These are phyloP conservation scores for Lepidurus couesii DNA, from an alignment of 1,140 invertebrate genomes.

Conservation along the genomic window DNA sequence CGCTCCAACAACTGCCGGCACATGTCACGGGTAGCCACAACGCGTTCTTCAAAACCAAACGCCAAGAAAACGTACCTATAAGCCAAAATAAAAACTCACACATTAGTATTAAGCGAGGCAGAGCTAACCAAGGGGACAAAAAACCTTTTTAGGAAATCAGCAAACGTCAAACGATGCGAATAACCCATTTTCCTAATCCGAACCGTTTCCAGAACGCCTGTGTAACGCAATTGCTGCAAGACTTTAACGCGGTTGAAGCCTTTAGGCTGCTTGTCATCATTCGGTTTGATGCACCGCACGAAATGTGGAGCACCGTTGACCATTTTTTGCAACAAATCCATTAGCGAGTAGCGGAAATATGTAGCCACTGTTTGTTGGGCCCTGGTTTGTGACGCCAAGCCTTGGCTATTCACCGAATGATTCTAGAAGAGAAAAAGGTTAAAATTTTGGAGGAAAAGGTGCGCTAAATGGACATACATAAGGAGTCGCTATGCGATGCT, in stretches of 20 bases:
- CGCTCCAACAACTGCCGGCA: slow-evolving; percentile 64
- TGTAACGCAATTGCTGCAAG: slow-evolving; percentile 67
- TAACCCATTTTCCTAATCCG: slow-evolving; percentile 73
- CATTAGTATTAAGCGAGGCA: slow-evolving; percentile 1
- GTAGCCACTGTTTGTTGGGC: slow-evolving; percentile 77
- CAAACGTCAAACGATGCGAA: slow-evolving; percentile 69
- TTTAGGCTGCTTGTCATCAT: slow-evolving; percentile 61
- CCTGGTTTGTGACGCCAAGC: slow-evolving; percentile 69
- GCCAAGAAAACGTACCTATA: slow-evolving; percentile 75
- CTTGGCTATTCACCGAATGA: slow-evolving; percentile 49
- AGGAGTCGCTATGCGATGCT: background rate
- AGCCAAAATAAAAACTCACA: slow-evolving; percentile 37
- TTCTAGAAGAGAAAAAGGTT: slow-evolving; percentile 25
- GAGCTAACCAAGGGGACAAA: slow-evolving; percentile 11
- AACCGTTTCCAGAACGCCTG: slow-evolving; percentile 75
- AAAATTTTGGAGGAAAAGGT: slow-evolving; percentile 20
- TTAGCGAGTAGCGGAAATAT: slow-evolving; percentile 75
- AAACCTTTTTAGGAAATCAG: slow-evolving; percentile 71
- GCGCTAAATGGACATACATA: slow-evolving; percentile 1
- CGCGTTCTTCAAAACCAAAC: slow-evolving; percentile 64
- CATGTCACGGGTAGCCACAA: slow-evolving; percentile 62
- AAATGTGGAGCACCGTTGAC: slow-evolving; percentile 60
- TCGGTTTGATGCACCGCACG: slow-evolving; percentile 77
- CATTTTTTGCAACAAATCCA: slow-evolving; percentile 70
- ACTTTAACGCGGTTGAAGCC: slow-evolving; percentile 66